A percentile compares a stretch with the other conserved stretches of the same genome.
Conservation (phyloP, 2,113 vertebrate genomes). For the Dicrurus megarhynchus region DNA sequence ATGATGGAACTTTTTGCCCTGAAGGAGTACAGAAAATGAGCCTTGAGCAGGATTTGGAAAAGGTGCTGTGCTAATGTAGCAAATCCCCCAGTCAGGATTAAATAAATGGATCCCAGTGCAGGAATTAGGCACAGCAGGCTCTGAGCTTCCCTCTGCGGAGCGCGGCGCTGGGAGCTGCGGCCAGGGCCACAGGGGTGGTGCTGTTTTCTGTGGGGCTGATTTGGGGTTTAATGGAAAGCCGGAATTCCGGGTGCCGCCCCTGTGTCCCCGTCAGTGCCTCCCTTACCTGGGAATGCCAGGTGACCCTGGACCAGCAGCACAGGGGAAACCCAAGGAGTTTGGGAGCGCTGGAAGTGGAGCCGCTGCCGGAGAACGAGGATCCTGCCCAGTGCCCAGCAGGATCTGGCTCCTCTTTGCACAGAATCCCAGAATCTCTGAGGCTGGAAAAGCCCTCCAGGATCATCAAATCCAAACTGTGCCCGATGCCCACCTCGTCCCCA, state of each 20-base stretch:
- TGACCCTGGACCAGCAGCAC: too few species aligned
- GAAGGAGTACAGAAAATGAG: background rate
- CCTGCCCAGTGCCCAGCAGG: background rate
- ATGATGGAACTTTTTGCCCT: background rate
- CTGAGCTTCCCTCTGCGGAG: background rate
- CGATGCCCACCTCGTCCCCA: background rate
- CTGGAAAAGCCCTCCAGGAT: background rate
- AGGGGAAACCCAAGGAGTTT: too few species aligned
- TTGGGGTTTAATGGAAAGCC: background rate
- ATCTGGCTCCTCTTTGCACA: background rate
- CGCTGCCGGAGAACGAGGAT: background rate
- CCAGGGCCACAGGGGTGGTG: background rate
- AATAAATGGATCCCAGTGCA: background rate
- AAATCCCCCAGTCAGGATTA: background rate
- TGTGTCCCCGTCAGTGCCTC: too few species aligned
- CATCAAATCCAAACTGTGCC: background rate
- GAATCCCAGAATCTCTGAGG: background rate
- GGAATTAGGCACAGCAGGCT: background rate
- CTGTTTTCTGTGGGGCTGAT: background rate
- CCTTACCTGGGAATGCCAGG: background rate
- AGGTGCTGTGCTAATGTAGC: background rate
- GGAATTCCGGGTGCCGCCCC: too few species aligned
- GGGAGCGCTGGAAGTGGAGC: background rate
- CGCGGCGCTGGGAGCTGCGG: too few species aligned
- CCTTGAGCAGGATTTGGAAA: background rate